Conservation (phyloP, 1,140 invertebrate species). For the Drosophila triauraria region DNA sequence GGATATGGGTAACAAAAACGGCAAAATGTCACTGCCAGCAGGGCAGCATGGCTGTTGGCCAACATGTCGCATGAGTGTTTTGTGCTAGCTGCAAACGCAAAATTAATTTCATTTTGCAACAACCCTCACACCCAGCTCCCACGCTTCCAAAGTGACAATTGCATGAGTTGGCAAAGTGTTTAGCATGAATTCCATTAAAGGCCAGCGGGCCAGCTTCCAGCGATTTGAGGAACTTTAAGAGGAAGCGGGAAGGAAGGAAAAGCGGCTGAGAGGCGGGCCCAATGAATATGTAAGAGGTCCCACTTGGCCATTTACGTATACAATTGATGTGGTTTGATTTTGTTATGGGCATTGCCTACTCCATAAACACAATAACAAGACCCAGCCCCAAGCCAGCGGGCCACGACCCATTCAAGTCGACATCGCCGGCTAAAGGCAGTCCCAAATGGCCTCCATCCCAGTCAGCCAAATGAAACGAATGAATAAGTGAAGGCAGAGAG, state of each 20-base stretch:
- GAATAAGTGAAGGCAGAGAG: constrained; percentile 70
- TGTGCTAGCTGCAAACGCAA: constrained; percentile 69
- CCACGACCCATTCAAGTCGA: constrained; percentile 41
- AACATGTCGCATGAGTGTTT: constrained; percentile 77
- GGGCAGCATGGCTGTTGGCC: constrained; percentile 6
- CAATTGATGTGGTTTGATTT: constrained; percentile 84
- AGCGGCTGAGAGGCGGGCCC: constrained; percentile 4
- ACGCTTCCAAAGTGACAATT: constrained; percentile 72
- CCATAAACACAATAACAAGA: constrained; percentile 71
- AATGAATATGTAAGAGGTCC: constrained; percentile 82
- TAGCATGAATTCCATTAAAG: constrained; percentile 75
- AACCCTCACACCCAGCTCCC: neutral
- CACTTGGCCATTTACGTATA: constrained; percentile 80
- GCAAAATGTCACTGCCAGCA: constrained; percentile 68
- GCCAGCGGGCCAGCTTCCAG: constrained; percentile 43
- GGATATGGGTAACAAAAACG: constrained; percentile 55
- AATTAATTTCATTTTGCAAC: constrained; percentile 78
- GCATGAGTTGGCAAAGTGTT: constrained; percentile 73
- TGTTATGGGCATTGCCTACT: constrained; percentile 73
- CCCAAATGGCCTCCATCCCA: constrained; percentile 56
- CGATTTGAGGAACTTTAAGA: constrained; percentile 62
- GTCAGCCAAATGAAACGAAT: constrained; percentile 66
- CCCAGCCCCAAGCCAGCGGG: constrained; percentile 1
- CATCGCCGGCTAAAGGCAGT: constrained; percentile 62
- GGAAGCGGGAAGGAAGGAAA: neutral